Conservation (phyloP, 2,797 vertebrate genomes). For the Psittacula derbiana region DNA sequence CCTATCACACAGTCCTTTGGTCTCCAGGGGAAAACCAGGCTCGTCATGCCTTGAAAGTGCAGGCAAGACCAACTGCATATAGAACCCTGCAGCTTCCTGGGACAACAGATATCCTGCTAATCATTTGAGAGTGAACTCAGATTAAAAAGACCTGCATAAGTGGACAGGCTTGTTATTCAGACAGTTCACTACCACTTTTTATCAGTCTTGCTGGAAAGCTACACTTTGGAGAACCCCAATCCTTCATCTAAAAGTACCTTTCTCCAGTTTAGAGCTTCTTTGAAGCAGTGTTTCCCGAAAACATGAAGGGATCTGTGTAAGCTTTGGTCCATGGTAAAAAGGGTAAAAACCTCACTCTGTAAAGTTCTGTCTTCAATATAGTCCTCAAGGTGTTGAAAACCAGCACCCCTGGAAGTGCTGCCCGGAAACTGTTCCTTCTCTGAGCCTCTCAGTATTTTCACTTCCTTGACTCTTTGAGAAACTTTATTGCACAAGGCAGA, state of each 20-base stretch:
- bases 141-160: neutral
- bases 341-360: neutral
- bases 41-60: neutral
- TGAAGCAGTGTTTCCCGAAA: neutral
- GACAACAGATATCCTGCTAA: neutral
- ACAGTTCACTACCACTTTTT: neutral
- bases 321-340: neutral
- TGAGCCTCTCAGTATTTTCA: neutral
- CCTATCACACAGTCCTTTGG: neutral
- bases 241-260: neutral
- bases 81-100: neutral
- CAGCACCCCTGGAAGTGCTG: neutral
- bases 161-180: neutral
- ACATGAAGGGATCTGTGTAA: neutral
- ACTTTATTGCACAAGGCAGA: neutral
- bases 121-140: neutral
- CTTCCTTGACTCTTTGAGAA: neutral
- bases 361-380: neutral
- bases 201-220: neutral
- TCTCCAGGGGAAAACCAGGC: accelerated
- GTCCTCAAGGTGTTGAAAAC: neutral
- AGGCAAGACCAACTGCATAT: neutral
- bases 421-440: neutral
- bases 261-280: neutral
- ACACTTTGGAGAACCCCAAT: neutral